Evolutionary conservation across 2,113 vertebrate genomes (phyloP).

Genomic region (Spheniscus mendiculus): DNA sequence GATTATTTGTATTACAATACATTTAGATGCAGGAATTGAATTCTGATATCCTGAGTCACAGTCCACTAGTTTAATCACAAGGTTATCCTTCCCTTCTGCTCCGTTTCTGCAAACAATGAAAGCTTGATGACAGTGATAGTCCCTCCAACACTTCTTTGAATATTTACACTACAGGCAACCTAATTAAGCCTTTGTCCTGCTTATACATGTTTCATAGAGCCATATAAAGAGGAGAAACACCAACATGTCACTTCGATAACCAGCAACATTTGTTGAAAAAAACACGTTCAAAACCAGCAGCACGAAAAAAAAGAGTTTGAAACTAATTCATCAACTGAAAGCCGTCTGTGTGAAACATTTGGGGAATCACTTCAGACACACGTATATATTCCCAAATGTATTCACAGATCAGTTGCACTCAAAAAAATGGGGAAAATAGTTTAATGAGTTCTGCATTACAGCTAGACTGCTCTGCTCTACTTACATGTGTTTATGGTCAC

Average conservation of each 20-base stretch:
- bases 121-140: neutral
- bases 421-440: neutral
- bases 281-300: neutral
- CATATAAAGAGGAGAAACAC: neutral
- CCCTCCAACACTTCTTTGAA: neutral
- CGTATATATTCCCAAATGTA: neutral
- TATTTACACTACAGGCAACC: neutral
- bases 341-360: neutral
- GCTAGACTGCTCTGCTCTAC: neutral
- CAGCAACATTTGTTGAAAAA: neutral
- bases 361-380: neutral
- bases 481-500: neutral
- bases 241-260: neutral
- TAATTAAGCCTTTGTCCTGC: conserved; percentile 2
- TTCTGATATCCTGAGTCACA: conserved; percentile 4
- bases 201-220: neutral
- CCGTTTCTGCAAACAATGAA: neutral
- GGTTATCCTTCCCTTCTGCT: neutral
- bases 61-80: conserved; percentile 35
- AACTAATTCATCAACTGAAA: neutral
- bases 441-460: neutral
- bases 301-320: neutral
- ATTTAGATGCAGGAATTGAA: neutral
- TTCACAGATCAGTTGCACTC: neutral
- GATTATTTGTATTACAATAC: neutral